phyloP scores from a whole-genome alignment of 2,888 invertebrate genomes.

The Tetranychus piercei region DNA sequence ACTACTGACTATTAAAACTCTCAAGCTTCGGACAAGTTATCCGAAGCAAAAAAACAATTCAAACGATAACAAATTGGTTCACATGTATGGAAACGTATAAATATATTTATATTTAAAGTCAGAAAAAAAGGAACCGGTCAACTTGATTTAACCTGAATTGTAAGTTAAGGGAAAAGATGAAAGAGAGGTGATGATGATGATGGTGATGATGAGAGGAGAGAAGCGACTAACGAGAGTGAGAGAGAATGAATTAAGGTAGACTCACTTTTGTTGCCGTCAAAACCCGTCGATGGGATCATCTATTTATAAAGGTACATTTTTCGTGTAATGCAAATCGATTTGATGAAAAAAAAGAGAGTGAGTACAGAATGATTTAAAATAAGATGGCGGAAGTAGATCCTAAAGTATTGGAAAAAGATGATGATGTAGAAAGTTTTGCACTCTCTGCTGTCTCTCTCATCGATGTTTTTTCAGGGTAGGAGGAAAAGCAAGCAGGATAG shows the following conservation, averaged over 20 bases:
- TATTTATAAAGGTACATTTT: slow-evolving; percentile 1
- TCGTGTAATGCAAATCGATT: neutral
- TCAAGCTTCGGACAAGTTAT: neutral
- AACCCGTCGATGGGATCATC: slow-evolving; percentile 3
- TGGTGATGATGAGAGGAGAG: no score
- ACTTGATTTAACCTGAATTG: neutral
- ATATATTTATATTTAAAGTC: neutral
- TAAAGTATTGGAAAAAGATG: no score
- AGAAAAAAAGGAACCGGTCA: neutral
- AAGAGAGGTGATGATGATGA: neutral
- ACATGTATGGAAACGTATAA: neutral
- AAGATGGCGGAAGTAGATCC: neutral
- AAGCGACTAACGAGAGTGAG: neutral
- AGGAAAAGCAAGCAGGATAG: no score
- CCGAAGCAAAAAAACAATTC: neutral
- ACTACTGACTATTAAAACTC: neutral
- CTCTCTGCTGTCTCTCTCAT: no score
- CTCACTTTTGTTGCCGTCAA: slow-evolving; percentile 6
- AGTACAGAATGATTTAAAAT: neutral
- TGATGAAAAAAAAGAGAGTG: neutral
- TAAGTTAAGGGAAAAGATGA: neutral
- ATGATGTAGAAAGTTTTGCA: no score
- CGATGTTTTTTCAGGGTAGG: no score
- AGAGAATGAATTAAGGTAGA: neutral
- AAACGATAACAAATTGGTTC: slow-evolving; percentile 1